Conservation (phyloP, 2,888 invertebrate species). For the Eupithecia insigniata region DNA sequence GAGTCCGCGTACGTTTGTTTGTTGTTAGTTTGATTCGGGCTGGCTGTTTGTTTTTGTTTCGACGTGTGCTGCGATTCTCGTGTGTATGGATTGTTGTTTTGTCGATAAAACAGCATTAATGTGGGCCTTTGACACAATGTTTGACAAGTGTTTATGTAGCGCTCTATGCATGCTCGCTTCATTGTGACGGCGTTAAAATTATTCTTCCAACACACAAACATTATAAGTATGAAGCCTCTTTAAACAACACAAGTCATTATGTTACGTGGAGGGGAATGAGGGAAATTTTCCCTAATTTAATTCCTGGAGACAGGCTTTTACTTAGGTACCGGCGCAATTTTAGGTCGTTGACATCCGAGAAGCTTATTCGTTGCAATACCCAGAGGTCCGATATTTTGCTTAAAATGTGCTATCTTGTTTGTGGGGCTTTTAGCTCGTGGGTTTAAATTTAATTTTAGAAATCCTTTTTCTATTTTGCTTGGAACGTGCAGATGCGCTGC, state of each 20-base stretch:
- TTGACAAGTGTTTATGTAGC: slow-evolving; percentile 21
- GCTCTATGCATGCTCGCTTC: slow-evolving; percentile 20
- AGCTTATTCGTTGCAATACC: slow-evolving; percentile 57
- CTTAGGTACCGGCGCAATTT: slow-evolving; percentile 50
- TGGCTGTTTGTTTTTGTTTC: slow-evolving; percentile 37
- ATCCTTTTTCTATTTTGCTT: slow-evolving; percentile 15
- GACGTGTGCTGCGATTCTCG: slow-evolving; percentile 20
- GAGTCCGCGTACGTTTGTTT: slow-evolving; percentile 31
- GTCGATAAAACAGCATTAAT: slow-evolving; percentile 36
- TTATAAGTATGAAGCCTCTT: slow-evolving; percentile 42
- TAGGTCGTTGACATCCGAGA: slow-evolving; percentile 55
- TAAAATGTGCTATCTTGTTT: slow-evolving; percentile 19
- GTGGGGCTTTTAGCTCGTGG: slow-evolving; percentile 8
- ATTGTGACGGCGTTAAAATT: slow-evolving; percentile 26
- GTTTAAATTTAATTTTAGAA: slow-evolving; percentile 10
- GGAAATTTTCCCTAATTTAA: slow-evolving; percentile 64
- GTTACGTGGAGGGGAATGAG: slow-evolving; percentile 49
- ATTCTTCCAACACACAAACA: slow-evolving; percentile 26
- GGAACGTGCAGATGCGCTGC: not conserved
- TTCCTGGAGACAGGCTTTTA: slow-evolving; percentile 60
- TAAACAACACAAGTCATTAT: slow-evolving; percentile 59
- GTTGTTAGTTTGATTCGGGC: slow-evolving; percentile 37
- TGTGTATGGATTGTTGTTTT: slow-evolving; percentile 27
- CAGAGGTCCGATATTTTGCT: slow-evolving; percentile 35
- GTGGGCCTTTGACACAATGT: slow-evolving; percentile 31